A percentile compares a stretch with the other conserved stretches of the same genome.
phyloP scores from a whole-genome alignment of 2,797 vertebrate species.

The Semaprochilodus insignis region DNA sequence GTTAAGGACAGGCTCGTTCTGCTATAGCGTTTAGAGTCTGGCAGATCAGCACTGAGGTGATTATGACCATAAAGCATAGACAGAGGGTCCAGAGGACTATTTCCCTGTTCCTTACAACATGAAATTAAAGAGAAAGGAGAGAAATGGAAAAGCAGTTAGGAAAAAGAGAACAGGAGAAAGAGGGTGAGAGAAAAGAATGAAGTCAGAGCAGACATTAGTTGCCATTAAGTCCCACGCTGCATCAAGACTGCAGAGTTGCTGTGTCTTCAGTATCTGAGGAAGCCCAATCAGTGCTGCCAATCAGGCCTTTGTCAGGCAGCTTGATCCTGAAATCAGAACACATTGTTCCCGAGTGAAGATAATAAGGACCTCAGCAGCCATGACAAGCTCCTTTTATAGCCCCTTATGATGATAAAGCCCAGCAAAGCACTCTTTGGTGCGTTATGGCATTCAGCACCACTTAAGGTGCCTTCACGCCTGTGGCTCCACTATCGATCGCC shows the following conservation, averaged over 20 bases:
- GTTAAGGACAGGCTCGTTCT: background rate
- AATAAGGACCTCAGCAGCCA: conserved; percentile 66
- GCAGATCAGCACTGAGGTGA: background rate
- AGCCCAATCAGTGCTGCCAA: conserved; percentile 76
- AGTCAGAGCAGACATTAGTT: conserved; percentile 57
- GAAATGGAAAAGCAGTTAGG: background rate
- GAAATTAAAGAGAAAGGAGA: background rate
- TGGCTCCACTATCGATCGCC: conserved; percentile 17
- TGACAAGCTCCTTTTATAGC: conserved; percentile 58
- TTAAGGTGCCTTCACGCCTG: conserved; percentile 35
- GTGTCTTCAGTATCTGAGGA: conserved; percentile 65
- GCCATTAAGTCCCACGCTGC: background rate
- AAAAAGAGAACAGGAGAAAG: conserved; percentile 46
- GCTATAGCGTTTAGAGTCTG: too few relatives aligned
- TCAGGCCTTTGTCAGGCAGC: conserved; percentile 73
- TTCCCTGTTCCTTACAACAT: background rate
- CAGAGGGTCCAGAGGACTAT: background rate
- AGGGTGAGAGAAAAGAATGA: conserved; percentile 36
- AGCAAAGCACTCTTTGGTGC: conserved; percentile 55
- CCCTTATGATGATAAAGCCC: conserved; percentile 62
- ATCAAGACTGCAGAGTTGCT: conserved; percentile 66
- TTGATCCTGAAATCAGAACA: conserved; percentile 77
- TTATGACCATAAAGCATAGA: background rate
- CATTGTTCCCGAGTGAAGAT: conserved; percentile 73
- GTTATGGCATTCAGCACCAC: conserved; percentile 51